Percentiles rank a stretch among this genome's conserved stretches.
phyloP scores from a whole-genome alignment of 2,797 vertebrate genomes.

The Hypotaenidia philippensis region DNA sequence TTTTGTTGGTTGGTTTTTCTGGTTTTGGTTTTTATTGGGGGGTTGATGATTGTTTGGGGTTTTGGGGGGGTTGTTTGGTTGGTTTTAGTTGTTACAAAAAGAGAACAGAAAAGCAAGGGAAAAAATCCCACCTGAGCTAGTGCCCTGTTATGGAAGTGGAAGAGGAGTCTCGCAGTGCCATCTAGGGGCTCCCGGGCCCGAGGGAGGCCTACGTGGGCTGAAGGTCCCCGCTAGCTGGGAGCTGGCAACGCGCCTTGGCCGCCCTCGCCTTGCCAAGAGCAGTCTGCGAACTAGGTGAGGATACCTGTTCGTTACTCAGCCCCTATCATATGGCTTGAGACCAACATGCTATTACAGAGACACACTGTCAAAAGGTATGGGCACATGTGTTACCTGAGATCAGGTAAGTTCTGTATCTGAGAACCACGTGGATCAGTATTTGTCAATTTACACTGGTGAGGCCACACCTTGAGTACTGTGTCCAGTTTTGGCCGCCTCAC shows the following conservation, averaged over 20 bases:
- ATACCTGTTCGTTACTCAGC: not conserved
- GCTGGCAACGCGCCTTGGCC: not conserved
- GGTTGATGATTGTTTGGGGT: too few species aligned
- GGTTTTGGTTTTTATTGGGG: too few species aligned
- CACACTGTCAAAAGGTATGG: accelerated
- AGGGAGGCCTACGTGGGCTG: accelerated
- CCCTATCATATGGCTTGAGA: not conserved
- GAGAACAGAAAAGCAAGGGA: not conserved
- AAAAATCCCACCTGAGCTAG: not conserved
- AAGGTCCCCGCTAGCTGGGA: not conserved
- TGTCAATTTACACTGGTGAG: not conserved
- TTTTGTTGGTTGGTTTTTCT: not conserved
- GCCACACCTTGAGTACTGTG: too few species aligned
- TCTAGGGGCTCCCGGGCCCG: not conserved
- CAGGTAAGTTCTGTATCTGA: not conserved
- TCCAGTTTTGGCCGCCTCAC: too few species aligned
- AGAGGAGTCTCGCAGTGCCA: not conserved
- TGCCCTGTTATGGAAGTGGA: not conserved
- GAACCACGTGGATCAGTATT: not conserved
- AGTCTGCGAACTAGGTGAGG: not conserved
- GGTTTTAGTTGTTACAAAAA: not conserved
- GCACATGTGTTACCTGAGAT: accelerated
- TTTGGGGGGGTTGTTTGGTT: too few species aligned
- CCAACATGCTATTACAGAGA: not conserved
- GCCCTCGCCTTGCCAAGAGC: not conserved